phyloP scores from a whole-genome alignment of 2,797 vertebrate species.

The Gobio occitaniae region DNA sequence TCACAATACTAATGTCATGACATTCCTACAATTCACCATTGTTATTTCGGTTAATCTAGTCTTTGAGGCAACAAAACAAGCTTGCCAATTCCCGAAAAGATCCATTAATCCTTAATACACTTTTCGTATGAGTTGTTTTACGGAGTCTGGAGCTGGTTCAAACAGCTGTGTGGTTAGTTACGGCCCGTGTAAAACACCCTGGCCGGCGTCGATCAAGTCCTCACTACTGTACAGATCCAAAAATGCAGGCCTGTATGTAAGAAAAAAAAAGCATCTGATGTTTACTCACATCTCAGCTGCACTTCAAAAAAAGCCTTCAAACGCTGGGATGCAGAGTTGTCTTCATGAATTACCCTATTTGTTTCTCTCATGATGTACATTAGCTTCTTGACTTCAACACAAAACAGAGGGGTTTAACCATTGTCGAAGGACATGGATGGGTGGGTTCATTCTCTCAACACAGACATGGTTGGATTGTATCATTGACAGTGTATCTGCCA shows the following conservation, averaged over 20 bases:
- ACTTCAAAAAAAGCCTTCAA: background rate
- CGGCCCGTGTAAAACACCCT: conserved; percentile 47
- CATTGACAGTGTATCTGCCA: background rate
- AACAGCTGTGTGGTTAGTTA: conserved; percentile 56
- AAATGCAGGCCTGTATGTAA: conserved; percentile 22
- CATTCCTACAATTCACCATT: background rate
- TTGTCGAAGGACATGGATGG: conserved; percentile 4
- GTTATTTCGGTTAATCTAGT: conserved; percentile 44
- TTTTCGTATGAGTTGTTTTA: conserved; percentile 56
- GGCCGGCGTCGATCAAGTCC: conserved; percentile 37
- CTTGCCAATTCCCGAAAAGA: conserved; percentile 39
- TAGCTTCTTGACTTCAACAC: conserved; percentile 40
- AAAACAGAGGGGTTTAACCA: conserved; percentile 12
- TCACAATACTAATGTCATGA: conserved; percentile 10
- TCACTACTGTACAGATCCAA: conserved; percentile 58
- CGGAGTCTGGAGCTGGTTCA: conserved; percentile 42
- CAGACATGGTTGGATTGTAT: background rate
- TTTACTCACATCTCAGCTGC: conserved; percentile 19
- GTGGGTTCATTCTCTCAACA: conserved; percentile 27
- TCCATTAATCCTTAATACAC: conserved; percentile 52
- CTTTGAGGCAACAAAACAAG: conserved; percentile 19
- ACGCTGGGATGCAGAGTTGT: background rate
- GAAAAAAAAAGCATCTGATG: conserved; percentile 12
- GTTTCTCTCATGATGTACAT: conserved; percentile 27
- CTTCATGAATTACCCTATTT: conserved; percentile 12